Percentiles rank a stretch among this genome's conserved stretches.
These are phyloP conservation scores for Carassius auratus DNA, from an alignment of 2,113 vertebrate species.

Conservation along the genomic window DNA sequence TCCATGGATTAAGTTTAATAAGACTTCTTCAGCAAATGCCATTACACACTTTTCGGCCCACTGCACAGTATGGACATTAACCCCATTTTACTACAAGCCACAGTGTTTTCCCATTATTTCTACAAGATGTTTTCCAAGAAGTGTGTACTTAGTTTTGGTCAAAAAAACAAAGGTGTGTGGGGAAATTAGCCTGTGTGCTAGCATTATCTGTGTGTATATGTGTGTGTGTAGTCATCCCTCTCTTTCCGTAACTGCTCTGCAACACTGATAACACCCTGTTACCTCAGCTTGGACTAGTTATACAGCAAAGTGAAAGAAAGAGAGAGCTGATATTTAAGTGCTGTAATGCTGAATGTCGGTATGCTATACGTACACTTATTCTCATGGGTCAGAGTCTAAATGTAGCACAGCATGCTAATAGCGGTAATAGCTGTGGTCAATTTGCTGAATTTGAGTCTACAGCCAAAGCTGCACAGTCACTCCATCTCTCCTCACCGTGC, in stretches of 20 bases:
- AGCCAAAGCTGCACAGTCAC: slow-evolving; percentile 43
- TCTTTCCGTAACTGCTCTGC: slow-evolving; percentile 23
- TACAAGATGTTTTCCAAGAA: slow-evolving; percentile 1
- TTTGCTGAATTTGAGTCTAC: slow-evolving; percentile 5
- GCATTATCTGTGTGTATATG: background rate
- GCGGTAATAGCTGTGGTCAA: slow-evolving; percentile 13
- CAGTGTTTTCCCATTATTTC: slow-evolving; percentile 24
- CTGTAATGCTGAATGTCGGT: slow-evolving; percentile 20
- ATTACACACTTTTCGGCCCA: slow-evolving; percentile 34
- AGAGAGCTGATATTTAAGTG: slow-evolving; percentile 27
- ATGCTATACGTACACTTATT: slow-evolving; percentile 33
- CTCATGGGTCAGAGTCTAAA: slow-evolving; percentile 22
- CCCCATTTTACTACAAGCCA: background rate
- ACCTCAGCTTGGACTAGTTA: slow-evolving; percentile 54
- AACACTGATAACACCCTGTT: slow-evolving; percentile 47
- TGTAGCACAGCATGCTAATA: slow-evolving; percentile 32
- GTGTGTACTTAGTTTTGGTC: slow-evolving; percentile 10
- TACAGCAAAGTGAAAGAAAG: slow-evolving; percentile 37
- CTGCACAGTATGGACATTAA: slow-evolving; percentile 38
- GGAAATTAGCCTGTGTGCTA: background rate
- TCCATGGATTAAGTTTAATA: slow-evolving; percentile 48
- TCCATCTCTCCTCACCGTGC: no score
- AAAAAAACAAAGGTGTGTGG: background rate
- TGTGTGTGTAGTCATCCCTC: slow-evolving; percentile 1
- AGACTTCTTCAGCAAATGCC: slow-evolving; percentile 45